phyloP scores from a whole-genome alignment of 2,888 invertebrate genomes.

The Tortrix viridana region DNA sequence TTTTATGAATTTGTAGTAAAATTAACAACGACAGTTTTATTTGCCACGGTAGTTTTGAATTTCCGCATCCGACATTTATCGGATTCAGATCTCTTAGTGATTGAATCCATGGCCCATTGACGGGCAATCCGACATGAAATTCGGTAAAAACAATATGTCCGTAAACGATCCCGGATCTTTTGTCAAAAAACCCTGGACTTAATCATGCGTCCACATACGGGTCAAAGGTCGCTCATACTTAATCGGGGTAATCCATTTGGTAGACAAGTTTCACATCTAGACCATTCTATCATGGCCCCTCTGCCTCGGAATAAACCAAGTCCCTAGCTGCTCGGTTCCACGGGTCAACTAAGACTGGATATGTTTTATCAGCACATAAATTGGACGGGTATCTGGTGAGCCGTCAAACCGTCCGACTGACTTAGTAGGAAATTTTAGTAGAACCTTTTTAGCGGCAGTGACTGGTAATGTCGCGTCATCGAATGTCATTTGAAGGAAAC shows the following conservation, averaged over 20 bases:
- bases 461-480: conserved; percentile 32
- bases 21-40: no score
- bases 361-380: conserved; percentile 79
- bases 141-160: conserved; percentile 29
- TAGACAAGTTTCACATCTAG: conserved; percentile 71
- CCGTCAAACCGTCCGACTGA: conserved; percentile 67
- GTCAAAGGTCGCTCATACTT: conserved; percentile 73
- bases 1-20: no score
- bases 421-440: conserved; percentile 64
- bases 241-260: conserved; percentile 78
- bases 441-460: conserved; percentile 45
- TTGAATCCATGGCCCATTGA: neutral
- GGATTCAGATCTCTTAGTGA: no score
- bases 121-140: conserved; percentile 8
- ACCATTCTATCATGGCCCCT: conserved; percentile 56
- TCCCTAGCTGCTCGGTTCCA: conserved; percentile 48
- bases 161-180: conserved; percentile 35
- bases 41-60: no score
- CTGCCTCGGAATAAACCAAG: conserved; percentile 40
- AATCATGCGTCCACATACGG: conserved; percentile 74
- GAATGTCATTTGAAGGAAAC: conserved; percentile 3
- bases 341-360: conserved; percentile 61
- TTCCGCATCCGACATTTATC: no score
- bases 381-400: conserved; percentile 72
- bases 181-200: conserved; percentile 53